A percentile compares a stretch with the other conserved stretches of the same genome.
Evolutionary conservation across 2,113 vertebrate species (phyloP).

Genomic region (Garra rufa): DNA sequence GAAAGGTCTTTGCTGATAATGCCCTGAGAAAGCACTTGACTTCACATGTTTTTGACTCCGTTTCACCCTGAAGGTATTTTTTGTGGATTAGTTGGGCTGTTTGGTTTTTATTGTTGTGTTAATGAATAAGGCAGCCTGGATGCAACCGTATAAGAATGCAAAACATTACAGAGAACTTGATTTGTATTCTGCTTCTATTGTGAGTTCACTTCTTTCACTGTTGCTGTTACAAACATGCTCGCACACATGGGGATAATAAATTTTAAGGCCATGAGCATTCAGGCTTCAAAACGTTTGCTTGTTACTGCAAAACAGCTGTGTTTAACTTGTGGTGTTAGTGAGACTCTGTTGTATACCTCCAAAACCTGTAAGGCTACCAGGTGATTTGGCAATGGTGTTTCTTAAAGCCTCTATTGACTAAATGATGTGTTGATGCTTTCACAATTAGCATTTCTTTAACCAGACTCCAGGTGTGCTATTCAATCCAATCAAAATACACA

Average conservation of each 20-base stretch:
- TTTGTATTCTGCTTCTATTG: background rate
- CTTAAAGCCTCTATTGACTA: background rate
- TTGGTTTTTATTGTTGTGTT: slow-evolving; percentile 52
- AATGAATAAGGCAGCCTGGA: slow-evolving; percentile 47
- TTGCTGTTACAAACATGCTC: background rate
- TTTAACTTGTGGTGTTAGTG: slow-evolving; percentile 50
- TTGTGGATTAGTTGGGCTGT: slow-evolving; percentile 51
- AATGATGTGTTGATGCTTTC: background rate
- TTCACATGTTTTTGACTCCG: slow-evolving; percentile 28
- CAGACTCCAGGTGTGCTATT: background rate
- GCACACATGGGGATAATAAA: background rate
- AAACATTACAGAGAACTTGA: slow-evolving; percentile 13
- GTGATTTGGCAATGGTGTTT: slow-evolving; percentile 19
- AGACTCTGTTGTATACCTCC: slow-evolving; percentile 41
- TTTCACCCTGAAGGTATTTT: slow-evolving; percentile 41
- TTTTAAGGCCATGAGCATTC: slow-evolving; percentile 3
- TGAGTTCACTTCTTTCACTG: background rate
- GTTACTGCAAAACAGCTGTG: slow-evolving; percentile 53
- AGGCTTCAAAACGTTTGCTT: slow-evolving; percentile 43
- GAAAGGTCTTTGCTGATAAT: slow-evolving; percentile 13
- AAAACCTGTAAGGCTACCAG: slow-evolving; percentile 22
- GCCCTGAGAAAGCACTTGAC: slow-evolving; percentile 20
- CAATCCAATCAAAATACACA: background rate
- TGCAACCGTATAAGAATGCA: slow-evolving; percentile 30
- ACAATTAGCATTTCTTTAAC: slow-evolving; percentile 17